Evolutionary conservation across 1,140 invertebrate genomes (phyloP).

Genomic region (Drosophila quadrilineata): DNA sequence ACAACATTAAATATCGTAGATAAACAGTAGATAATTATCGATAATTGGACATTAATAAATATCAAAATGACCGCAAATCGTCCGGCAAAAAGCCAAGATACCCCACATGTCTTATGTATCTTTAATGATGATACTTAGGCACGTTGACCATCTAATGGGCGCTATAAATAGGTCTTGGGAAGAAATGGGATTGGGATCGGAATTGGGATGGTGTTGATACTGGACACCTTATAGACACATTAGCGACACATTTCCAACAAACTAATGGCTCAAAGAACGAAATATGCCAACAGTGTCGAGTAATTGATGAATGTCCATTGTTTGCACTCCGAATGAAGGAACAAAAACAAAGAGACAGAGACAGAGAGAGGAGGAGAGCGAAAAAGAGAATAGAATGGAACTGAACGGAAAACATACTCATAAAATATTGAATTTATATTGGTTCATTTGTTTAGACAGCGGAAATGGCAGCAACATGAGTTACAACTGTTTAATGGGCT

Average conservation of each 20-base stretch:
- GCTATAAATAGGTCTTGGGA: constrained; percentile 6
- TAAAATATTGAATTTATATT: constrained; percentile 70
- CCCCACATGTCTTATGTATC: constrained; percentile 24
- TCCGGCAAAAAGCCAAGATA: background rate
- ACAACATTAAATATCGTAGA: constrained; percentile 24
- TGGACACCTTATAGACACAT: constrained; percentile 23
- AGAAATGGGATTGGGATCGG: background rate
- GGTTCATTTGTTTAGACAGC: constrained; percentile 50
- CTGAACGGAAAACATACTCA: constrained; percentile 21
- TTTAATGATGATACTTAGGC: constrained; percentile 53
- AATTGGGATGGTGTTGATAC: constrained; percentile 16
- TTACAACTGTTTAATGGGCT: constrained; percentile 50
- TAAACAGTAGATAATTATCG: constrained; percentile 62
- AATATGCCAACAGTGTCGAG: constrained; percentile 4
- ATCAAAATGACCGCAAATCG: constrained; percentile 25
- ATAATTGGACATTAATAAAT: constrained; percentile 68
- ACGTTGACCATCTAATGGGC: constrained; percentile 31
- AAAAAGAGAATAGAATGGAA: background rate
- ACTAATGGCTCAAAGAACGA: constrained; percentile 16
- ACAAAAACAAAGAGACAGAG: too few species aligned
- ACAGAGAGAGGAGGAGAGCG: too few species aligned
- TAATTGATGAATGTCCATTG: constrained; percentile 48
- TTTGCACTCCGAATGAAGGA: constrained; percentile 10
- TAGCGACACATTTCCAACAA: constrained; percentile 37
- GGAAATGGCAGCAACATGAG: constrained; percentile 55